Conservation (phyloP, 2,888 invertebrate genomes). For the Campopleginae sp. region DNA sequence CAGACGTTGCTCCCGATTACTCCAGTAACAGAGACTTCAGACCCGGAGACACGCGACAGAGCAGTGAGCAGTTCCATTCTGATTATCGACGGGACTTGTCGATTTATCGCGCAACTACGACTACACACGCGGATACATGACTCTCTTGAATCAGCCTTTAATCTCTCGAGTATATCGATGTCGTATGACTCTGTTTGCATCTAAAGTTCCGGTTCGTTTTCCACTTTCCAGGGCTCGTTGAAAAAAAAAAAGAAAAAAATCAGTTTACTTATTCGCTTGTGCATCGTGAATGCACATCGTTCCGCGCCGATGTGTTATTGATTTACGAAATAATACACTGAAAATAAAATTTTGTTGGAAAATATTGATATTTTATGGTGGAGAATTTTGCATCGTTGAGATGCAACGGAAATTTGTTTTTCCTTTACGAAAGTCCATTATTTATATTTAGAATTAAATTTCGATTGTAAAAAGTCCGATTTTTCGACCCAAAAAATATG, state of each 20-base stretch:
- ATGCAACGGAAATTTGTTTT: too few relatives aligned
- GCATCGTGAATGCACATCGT: background rate
- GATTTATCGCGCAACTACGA: constrained; percentile 22
- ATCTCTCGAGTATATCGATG: constrained; percentile 6
- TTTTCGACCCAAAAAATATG: too few relatives aligned
- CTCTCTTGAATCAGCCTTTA: background rate
- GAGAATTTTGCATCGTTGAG: too few relatives aligned
- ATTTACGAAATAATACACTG: background rate
- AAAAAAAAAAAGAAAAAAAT: background rate
- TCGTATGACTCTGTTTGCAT: background rate
- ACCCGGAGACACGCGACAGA: constrained; percentile 6
- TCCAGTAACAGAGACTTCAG: constrained; percentile 35
- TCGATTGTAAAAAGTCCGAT: too few relatives aligned
- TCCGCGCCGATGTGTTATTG: background rate
- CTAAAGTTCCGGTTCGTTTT: constrained; percentile 3
- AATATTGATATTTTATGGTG: too few relatives aligned
- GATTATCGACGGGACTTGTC: constrained; percentile 49
- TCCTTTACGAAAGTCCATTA: too few relatives aligned
- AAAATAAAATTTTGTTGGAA: too few relatives aligned
- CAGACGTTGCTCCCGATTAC: constrained; percentile 62
- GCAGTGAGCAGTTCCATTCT: constrained; percentile 26
- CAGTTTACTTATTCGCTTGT: background rate
- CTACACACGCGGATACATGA: background rate
- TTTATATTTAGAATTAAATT: too few relatives aligned
- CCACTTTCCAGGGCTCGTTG: background rate